Conservation (phyloP, 2,888 invertebrate genomes). For the Nowickia ferox region DNA sequence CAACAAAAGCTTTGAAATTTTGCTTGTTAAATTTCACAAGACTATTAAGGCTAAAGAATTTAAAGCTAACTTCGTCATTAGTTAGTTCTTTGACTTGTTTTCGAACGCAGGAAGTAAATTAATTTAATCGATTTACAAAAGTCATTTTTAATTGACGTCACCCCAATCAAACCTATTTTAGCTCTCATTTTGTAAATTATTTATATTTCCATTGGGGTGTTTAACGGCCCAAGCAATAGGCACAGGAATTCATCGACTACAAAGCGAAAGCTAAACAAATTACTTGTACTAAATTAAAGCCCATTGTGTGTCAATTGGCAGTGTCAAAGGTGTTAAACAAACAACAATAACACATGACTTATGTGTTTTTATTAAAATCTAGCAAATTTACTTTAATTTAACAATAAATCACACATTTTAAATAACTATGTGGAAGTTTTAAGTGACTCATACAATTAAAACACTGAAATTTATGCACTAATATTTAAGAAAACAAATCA, state of each 20-base stretch:
- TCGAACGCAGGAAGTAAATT: not conserved
- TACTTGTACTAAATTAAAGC: slow-evolving; percentile 20
- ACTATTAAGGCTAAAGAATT: no score
- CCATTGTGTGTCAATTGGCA: slow-evolving; percentile 54
- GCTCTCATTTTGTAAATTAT: not conserved
- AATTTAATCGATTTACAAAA: not conserved
- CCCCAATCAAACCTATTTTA: not conserved
- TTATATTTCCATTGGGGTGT: not conserved
- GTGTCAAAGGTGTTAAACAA: slow-evolving; percentile 62
- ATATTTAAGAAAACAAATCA: not conserved
- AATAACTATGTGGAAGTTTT: not conserved
- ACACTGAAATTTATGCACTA: not conserved
- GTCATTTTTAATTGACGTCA: slow-evolving; percentile 1
- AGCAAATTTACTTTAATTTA: slow-evolving; percentile 38
- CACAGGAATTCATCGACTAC: not conserved
- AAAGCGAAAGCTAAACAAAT: not conserved
- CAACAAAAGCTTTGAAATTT: no score
- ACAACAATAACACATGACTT: slow-evolving; percentile 36
- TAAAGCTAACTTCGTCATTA: no score
- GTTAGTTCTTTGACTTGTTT: not conserved
- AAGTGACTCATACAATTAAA: slow-evolving; percentile 13
- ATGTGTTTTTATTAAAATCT: slow-evolving; percentile 40
- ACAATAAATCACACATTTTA: slow-evolving; percentile 1
- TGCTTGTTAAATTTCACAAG: no score
- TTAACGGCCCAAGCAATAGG: not conserved